Evolutionary conservation across 2,888 invertebrate genomes (phyloP).

Genomic region (Megamerina dolium): DNA sequence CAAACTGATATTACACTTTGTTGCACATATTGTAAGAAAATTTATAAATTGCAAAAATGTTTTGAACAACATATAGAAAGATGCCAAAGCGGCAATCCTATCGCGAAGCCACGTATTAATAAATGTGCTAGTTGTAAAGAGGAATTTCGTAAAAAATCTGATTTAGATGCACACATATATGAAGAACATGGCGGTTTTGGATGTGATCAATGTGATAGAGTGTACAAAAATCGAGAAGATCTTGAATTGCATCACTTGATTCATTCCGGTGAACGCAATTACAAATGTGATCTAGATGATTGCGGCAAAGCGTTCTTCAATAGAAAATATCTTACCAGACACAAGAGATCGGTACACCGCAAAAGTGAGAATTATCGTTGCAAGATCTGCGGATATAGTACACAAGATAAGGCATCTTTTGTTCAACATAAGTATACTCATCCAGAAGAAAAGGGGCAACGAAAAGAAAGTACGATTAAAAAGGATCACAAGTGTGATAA

Average conservation of each 20-base stretch:
- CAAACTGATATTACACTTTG: too few species aligned
- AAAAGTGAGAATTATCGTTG: slow-evolving; percentile 27
- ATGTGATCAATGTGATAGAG: slow-evolving; percentile 29
- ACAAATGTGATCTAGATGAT: slow-evolving; percentile 29
- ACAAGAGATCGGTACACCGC: slow-evolving; percentile 28
- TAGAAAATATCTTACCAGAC: slow-evolving; percentile 30
- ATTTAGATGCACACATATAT: slow-evolving; percentile 4
- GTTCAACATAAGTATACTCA: too few species aligned
- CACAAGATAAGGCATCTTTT: slow-evolving; percentile 27
- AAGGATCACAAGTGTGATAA: too few species aligned
- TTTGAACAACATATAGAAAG: slow-evolving; percentile 10
- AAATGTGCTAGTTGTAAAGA: slow-evolving; percentile 9
- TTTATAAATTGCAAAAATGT: slow-evolving; percentile 12
- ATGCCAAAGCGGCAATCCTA: not conserved
- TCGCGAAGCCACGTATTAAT: too few species aligned
- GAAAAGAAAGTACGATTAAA: too few species aligned
- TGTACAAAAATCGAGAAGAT: slow-evolving; percentile 28
- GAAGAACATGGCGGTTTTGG: slow-evolving; percentile 25
- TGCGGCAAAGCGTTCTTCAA: slow-evolving; percentile 37
- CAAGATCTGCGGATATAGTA: slow-evolving; percentile 23
- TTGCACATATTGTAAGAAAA: slow-evolving; percentile 13
- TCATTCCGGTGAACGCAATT: slow-evolving; percentile 29
- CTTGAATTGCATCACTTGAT: slow-evolving; percentile 26
- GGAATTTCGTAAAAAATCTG: slow-evolving; percentile 4
- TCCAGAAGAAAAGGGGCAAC: too few species aligned